These are phyloP conservation scores for Platycheirus albimanus DNA, from an alignment of 2,888 invertebrate genomes.

Conservation along the genomic window DNA sequence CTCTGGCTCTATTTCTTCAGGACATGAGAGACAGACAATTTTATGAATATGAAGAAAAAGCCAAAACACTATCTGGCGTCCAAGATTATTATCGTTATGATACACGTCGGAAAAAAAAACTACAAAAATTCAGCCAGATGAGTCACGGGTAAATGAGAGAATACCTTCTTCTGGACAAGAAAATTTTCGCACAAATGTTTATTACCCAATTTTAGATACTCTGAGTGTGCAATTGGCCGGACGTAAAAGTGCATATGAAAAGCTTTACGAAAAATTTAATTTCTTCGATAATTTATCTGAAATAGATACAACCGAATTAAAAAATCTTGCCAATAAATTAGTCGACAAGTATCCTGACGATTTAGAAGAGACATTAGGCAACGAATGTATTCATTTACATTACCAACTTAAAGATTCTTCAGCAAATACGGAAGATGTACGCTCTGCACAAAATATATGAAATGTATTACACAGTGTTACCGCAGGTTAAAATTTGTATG, in stretches of 20 bases:
- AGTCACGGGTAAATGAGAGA: neutral
- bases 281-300: constrained; percentile 1
- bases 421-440: neutral
- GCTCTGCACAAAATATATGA: neutral
- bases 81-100: neutral
- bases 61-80: neutral
- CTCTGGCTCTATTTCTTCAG: neutral
- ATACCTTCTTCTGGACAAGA: neutral
- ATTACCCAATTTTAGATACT: neutral
- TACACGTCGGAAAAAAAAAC: neutral
- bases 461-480: no score
- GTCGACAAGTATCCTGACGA: neutral
- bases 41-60: neutral
- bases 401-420: neutral
- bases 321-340: neutral
- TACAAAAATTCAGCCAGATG: neutral
- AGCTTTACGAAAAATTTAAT: neutral
- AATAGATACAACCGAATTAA: neutral
- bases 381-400: neutral
- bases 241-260: neutral
- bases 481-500: no score
- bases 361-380: no score
- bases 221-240: neutral
- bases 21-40: neutral
- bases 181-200: neutral